A percentile compares a stretch with the other conserved stretches of the same genome.
These are phyloP conservation scores for Acronicta aceris DNA, from an alignment of 2,888 invertebrate species.

Conservation along the genomic window DNA sequence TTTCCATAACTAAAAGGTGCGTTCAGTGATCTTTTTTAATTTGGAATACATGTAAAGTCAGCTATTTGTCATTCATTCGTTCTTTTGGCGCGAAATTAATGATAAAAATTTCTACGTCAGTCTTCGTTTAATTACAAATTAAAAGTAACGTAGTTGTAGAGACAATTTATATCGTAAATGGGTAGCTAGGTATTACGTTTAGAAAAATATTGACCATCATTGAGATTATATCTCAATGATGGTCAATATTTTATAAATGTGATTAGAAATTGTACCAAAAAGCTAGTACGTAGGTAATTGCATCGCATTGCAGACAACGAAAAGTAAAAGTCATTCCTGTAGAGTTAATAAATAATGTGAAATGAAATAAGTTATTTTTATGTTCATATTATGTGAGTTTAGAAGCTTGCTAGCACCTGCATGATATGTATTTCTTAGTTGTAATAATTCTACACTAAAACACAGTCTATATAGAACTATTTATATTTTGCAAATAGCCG, in stretches of 20 bases:
- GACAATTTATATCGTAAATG: neutral
- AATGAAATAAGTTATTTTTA: conserved; percentile 19
- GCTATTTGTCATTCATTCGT: conserved; percentile 52
- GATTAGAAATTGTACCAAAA: too few relatives aligned
- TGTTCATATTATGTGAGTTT: neutral
- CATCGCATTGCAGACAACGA: neutral
- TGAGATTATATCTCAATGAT: too few relatives aligned
- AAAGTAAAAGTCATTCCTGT: conserved; percentile 5
- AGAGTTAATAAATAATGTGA: conserved; percentile 15
- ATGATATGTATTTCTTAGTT: neutral
- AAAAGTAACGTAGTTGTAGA: neutral
- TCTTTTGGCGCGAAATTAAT: conserved; percentile 43
- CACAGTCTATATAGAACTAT: too few relatives aligned
- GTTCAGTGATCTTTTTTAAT: conserved; percentile 56
- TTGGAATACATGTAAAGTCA: conserved; percentile 51
- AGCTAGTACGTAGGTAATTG: too few relatives aligned
- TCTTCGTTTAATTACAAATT: neutral
- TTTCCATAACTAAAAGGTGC: conserved; percentile 62
- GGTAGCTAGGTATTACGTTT: too few relatives aligned
- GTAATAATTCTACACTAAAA: too few relatives aligned
- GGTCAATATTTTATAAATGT: too few relatives aligned
- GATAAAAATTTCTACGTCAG: conserved; percentile 1
- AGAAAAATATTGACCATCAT: too few relatives aligned
- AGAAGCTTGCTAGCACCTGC: conserved; percentile 3
- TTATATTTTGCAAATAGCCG: too few relatives aligned